Evolutionary conservation across 1,140 invertebrate species (phyloP), one percentile per base, ranked within the genome.

Genomic region (Pectinophora gossypiella): DNA sequence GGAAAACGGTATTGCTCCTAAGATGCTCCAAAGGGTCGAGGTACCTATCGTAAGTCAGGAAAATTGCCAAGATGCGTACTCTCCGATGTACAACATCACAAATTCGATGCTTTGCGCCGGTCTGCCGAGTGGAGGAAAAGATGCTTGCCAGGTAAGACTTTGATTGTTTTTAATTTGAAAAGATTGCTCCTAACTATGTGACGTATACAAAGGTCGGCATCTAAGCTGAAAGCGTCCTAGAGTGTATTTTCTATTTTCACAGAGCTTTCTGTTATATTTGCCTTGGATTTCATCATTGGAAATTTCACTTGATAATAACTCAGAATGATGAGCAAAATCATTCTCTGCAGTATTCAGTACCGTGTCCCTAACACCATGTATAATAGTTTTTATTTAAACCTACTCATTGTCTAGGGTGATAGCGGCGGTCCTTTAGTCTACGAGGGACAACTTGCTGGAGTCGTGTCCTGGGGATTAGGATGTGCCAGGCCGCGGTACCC

Each of bases 101-200:
- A 58, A 76, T 0, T 89, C 80, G 0, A 91, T 91, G 90, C 67
- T 91, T 0, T 91, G 90, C 40, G 90, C 89, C 46, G 82, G 84
- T 1, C 53, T 62, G 7, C 70, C 73, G 0, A 71, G 73, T 47
- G 87, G 87, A 16, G 88, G 87, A 22, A 89, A 89, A 60, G 90
- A 91, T 63, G 85, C 90, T 48, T 90, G 90, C 58, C 89, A 90
- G 76, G 87, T 85, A 69, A 3, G 7, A n/a, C 2, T 12, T 32
- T 2, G 7, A 1, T 32, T 32, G 2, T 32, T 3, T 32, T 10
- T 23, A 23, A 23, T 5, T 5, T 23, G 22, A 23, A 4, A 23
- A 10, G 4, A 23, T 5, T 23, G 22, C 22, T 23, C 4, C 22
- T 23, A 10, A 5, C 22, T 23, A 23, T 23, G 22, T n/a, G n/a